phyloP scores from a whole-genome alignment of 1,140 invertebrate species.

The Berghia stephanieae region DNA sequence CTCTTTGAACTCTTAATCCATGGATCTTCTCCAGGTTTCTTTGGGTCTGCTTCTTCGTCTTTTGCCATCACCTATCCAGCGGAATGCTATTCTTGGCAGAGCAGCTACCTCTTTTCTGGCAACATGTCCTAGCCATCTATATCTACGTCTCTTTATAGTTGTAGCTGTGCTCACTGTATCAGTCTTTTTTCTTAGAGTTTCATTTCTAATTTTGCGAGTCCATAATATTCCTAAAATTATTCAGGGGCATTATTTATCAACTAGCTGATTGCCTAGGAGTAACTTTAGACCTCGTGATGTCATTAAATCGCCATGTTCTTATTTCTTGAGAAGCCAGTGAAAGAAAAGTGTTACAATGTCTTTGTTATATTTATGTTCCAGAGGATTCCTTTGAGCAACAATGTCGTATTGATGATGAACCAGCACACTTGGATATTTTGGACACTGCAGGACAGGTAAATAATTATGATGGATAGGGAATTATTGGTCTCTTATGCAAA shows the following conservation, averaged over 20 bases:
- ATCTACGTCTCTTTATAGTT: too few species aligned
- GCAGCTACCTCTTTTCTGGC: too few species aligned
- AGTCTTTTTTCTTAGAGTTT: too few species aligned
- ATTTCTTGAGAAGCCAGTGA: neutral
- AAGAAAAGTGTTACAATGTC: neutral
- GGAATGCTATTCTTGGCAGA: too few species aligned
- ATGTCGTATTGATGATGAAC: constrained; percentile 68
- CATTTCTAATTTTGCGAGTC: neutral
- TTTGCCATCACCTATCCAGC: too few species aligned
- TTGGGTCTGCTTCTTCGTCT: too few species aligned
- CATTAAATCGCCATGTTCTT: neutral
- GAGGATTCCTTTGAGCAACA: constrained; percentile 70
- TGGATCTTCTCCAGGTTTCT: too few species aligned
- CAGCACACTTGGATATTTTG: constrained; percentile 73
- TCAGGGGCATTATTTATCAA: neutral
- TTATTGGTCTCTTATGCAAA: neutral
- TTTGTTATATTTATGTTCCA: constrained; percentile 43
- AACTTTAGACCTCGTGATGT: neutral
- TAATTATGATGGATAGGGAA: neutral
- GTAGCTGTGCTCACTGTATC: too few species aligned
- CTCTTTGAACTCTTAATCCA: too few species aligned
- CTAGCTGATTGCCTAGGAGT: neutral
- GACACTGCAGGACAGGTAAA: constrained; percentile 95
- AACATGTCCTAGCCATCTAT: too few species aligned
- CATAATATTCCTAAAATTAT: neutral